Evolutionary conservation across 1,140 invertebrate species (phyloP).

Genomic region (Dreissena polymorpha): DNA sequence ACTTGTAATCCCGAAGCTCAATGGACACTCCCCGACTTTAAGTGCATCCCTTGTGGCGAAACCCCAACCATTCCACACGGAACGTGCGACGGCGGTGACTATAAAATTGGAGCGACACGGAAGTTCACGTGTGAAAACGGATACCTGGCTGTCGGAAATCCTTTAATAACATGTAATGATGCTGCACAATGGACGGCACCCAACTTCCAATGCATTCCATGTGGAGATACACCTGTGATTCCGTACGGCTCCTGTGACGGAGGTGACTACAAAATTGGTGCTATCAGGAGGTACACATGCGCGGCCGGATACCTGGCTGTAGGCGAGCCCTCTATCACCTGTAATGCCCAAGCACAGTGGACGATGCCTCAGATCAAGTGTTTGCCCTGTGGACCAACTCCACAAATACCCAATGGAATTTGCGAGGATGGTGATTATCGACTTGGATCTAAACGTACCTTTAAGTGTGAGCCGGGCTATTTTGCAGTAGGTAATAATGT

Average conservation of each 20-base stretch:
- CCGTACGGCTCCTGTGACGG: conserved; percentile 4
- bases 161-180: conserved; percentile 18
- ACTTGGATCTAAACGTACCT: conserved; percentile 16
- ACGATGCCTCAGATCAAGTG: conserved; percentile 16
- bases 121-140: conserved; percentile 18
- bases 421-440: conserved; percentile 21
- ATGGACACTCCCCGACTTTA: conserved; percentile 18
- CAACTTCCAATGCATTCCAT: conserved; percentile 39
- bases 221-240: conserved; percentile 37
- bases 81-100: conserved; percentile 22
- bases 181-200: conserved; percentile 28
- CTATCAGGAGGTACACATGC: conserved; percentile 11
- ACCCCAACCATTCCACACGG: conserved; percentile 33
- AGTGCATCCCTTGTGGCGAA: conserved; percentile 22
- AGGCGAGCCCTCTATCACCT: conserved; percentile 15
- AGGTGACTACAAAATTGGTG: conserved; percentile 11
- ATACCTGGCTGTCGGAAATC: conserved; percentile 20
- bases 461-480: conserved; percentile 15
- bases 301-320: conserved; percentile 20
- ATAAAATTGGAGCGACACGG: conserved; percentile 23
- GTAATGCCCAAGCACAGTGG: conserved; percentile 1
- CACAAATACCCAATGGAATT: conserved; percentile 17
- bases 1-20: conserved; percentile 1
- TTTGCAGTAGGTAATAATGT: not conserved
- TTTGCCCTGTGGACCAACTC: conserved; percentile 22